These are phyloP conservation scores for Drosophila albomicans DNA, from an alignment of 1,140 invertebrate species.

Conservation along the genomic window DNA sequence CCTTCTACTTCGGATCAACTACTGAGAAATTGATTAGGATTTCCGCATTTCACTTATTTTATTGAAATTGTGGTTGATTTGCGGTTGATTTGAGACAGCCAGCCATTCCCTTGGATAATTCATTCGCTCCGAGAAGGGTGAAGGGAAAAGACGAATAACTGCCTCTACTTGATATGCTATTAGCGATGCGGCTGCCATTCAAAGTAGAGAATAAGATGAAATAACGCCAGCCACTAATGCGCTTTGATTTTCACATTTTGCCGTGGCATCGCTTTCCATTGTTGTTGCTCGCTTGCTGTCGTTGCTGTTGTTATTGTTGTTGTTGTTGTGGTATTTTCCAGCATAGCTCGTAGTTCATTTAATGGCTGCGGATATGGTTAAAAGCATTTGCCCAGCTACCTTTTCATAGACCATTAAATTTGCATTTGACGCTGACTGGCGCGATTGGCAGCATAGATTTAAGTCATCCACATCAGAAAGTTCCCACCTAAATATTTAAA, in stretches of 20 bases:
- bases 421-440: conserved; percentile 79
- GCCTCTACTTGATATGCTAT: conserved; percentile 49
- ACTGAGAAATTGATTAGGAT: conserved; percentile 4
- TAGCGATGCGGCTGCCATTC: conserved; percentile 44
- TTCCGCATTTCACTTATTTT: conserved; percentile 30
- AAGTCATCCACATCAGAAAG: conserved; percentile 8
- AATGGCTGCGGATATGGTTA: conserved; percentile 81
- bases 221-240: conserved; percentile 76
- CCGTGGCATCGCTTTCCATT: conserved; percentile 72
- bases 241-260: conserved; percentile 78
- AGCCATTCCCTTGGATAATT: conserved; percentile 37
- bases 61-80: conserved; percentile 47
- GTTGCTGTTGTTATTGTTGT: conserved; percentile 23
- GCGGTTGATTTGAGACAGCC: conserved; percentile 16
- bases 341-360: conserved; percentile 48
- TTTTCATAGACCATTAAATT: conserved; percentile 83
- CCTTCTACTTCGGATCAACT: too few species aligned
- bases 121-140: conserved; percentile 19
- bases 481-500: conserved; percentile 58
- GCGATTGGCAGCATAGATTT: conserved; percentile 56
- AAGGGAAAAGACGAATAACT: neutral
- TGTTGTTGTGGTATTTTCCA: conserved; percentile 28
- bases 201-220: conserved; percentile 54
- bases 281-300: conserved; percentile 47
- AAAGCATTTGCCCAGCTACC: conserved; percentile 76